phyloP scores from a whole-genome alignment of 1,140 invertebrate species.

The Ridgeia piscesae region DNA sequence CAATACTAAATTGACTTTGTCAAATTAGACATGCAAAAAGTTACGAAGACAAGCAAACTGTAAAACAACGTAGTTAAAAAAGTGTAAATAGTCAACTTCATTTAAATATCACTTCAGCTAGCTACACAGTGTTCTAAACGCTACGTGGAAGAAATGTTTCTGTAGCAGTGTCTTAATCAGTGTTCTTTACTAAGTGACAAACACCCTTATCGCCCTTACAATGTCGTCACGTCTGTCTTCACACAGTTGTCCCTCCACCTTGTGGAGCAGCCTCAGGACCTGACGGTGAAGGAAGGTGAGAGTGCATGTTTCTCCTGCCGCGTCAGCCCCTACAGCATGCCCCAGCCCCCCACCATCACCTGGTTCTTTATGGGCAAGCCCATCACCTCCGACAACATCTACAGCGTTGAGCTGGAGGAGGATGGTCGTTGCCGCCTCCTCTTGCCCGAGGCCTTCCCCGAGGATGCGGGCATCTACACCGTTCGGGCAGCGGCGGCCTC shows the following conservation, averaged over 20 bases:
- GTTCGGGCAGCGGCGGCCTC: constrained; percentile 69
- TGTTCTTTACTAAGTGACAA: not conserved
- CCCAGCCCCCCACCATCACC: constrained; percentile 71
- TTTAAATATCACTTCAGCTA: too few relatives aligned
- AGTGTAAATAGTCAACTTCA: too few relatives aligned
- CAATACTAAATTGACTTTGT: too few relatives aligned
- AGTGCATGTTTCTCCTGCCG: constrained; percentile 85
- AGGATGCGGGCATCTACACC: constrained; percentile 48
- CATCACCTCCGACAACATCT: constrained; percentile 48
- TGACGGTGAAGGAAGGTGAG: constrained; percentile 73
- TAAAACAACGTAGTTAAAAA: too few relatives aligned
- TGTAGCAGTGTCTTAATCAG: too few relatives aligned
- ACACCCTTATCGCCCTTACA: not conserved
- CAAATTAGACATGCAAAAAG: too few relatives aligned
- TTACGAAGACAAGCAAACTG: too few relatives aligned
- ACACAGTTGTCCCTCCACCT: constrained; percentile 14
- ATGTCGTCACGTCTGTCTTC: not conserved
- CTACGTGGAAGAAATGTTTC: too few relatives aligned
- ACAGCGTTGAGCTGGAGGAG: constrained; percentile 42
- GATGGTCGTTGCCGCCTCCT: constrained; percentile 63
- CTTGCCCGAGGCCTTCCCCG: constrained; percentile 43
- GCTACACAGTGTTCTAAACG: too few relatives aligned
- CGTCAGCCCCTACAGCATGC: constrained; percentile 3
- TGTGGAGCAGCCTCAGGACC: constrained; percentile 37
- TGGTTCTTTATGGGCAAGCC: constrained; percentile 32